Conservation (phyloP, 2,888 invertebrate species). For the Malthinus seriepunctatus region DNA sequence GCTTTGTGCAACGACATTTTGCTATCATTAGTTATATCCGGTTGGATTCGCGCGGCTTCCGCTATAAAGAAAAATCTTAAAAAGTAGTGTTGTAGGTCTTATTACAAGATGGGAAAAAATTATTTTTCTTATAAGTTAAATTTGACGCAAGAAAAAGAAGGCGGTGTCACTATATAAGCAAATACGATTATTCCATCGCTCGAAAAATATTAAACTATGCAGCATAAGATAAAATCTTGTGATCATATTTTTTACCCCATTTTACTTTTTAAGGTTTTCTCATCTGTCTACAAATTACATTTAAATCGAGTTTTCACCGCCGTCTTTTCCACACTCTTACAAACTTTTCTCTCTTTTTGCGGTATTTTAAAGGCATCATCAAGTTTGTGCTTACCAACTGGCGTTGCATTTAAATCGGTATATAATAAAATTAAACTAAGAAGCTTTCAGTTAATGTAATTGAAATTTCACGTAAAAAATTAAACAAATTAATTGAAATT, state of each 20-base stretch:
- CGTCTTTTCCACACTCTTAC: constrained; percentile 21
- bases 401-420: constrained; percentile 15
- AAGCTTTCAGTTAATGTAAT: too few relatives aligned
- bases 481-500: too few relatives aligned
- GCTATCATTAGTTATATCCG: constrained; percentile 49
- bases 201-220: neutral
- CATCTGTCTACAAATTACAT: constrained; percentile 27
- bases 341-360: constrained; percentile 28
- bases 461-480: too few relatives aligned
- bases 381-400: constrained; percentile 35
- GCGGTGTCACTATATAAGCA: constrained; percentile 1
- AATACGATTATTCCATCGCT: neutral
- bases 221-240: constrained; percentile 7
- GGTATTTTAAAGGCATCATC: constrained; percentile 36
- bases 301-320: constrained; percentile 20
- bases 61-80: constrained; percentile 36
- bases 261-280: constrained; percentile 15
- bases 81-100: constrained; percentile 18
- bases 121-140: neutral
- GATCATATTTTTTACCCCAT: constrained; percentile 11
- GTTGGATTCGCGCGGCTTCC: constrained; percentile 45
- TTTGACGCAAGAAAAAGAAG: neutral
- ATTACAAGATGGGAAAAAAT: neutral
- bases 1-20: constrained; percentile 45
- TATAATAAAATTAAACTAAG: too few relatives aligned